Conservation (phyloP, 2,888 invertebrate species). For the Seira musarum region DNA sequence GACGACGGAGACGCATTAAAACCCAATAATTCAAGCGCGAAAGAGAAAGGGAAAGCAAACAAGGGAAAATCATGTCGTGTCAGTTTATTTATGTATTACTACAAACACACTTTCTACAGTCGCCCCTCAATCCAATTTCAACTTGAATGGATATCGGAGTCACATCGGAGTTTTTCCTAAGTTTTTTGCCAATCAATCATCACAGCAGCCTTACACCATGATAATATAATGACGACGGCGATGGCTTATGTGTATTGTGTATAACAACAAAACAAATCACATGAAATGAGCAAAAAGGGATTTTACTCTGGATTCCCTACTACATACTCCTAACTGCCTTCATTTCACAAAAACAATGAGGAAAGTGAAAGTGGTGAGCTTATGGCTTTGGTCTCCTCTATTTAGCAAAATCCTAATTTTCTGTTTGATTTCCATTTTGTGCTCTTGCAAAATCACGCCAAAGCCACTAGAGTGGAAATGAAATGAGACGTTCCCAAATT, state of each 20-base stretch:
- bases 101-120: conserved; percentile 1
- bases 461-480: neutral
- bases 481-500: neutral
- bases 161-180: neutral
- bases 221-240: neutral
- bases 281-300: neutral
- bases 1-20: conserved; percentile 4
- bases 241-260: neutral
- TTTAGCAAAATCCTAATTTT: neutral
- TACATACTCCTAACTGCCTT: neutral
- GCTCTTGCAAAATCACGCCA: neutral
- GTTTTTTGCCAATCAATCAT: neutral
- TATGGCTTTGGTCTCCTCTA: neutral
- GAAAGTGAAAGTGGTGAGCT: no score
- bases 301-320: neutral
- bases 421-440: neutral
- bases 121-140: neutral
- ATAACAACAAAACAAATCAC: neutral
- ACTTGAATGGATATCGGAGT: no score
- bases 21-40: conserved; percentile 4
- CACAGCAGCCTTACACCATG: neutral
- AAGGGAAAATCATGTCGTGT: conserved; percentile 4
- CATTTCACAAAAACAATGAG: neutral
- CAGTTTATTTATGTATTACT: conserved; percentile 10
- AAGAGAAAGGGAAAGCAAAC: neutral